These are phyloP conservation scores for Ammospiza maritima DNA, from an alignment of 2,797 vertebrate genomes.

Conservation along the genomic window DNA sequence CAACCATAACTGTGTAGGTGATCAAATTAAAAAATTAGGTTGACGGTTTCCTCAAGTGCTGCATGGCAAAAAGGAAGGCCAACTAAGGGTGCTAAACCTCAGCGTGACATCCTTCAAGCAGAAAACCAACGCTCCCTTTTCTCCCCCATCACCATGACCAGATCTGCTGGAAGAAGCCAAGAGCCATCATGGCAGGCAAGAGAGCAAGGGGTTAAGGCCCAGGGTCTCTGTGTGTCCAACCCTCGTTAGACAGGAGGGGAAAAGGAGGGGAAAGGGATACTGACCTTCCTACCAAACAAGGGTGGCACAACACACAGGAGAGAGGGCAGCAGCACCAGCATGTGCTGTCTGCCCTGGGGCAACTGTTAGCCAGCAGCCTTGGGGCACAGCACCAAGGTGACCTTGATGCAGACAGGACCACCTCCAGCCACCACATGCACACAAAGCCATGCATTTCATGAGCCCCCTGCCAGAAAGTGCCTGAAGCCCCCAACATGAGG, in stretches of 20 bases:
- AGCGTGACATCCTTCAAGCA: neutral
- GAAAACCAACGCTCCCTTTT: neutral
- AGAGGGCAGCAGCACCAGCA: neutral
- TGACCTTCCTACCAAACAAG: neutral
- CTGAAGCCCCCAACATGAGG: neutral
- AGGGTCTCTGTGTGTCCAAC: neutral
- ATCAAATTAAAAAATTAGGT: neutral
- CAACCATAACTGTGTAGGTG: neutral
- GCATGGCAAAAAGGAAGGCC: neutral
- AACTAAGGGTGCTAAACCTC: neutral
- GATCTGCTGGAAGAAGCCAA: neutral
- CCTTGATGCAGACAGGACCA: neutral
- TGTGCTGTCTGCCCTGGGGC: neutral
- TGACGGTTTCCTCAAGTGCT: neutral
- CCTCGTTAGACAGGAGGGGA: neutral
- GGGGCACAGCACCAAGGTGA: neutral
- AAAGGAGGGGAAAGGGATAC: neutral
- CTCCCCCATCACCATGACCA: neutral
- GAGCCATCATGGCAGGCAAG: accelerated
- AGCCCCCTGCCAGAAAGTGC: neutral
- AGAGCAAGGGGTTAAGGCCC: neutral
- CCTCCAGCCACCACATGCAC: neutral
- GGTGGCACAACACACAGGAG: neutral
- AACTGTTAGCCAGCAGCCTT: neutral
- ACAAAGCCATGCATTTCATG: accelerated